phyloP scores from a whole-genome alignment of 2,113 vertebrate genomes.

The Syngnathus typhle region DNA sequence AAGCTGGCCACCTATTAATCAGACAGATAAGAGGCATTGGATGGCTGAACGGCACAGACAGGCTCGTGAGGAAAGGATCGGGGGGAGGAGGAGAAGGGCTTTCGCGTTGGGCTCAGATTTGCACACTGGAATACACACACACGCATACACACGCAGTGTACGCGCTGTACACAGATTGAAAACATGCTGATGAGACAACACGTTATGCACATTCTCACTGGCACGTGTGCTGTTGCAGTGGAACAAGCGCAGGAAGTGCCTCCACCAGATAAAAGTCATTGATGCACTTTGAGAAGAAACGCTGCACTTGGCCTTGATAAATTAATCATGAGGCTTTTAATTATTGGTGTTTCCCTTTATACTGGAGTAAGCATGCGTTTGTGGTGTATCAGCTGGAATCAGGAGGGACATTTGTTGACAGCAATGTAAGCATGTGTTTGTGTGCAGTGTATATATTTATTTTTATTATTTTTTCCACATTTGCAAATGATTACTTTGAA shows the following conservation, averaged over 20 bases:
- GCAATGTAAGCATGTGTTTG: neutral
- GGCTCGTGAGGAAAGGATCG: conserved; percentile 59
- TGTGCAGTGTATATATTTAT: neutral
- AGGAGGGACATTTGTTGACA: conserved; percentile 20
- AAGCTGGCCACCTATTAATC: conserved; percentile 99
- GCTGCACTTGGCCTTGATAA: conserved; percentile 97
- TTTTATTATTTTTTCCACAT: too few species aligned
- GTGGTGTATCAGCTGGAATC: conserved; percentile 28
- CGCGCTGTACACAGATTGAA: too few species aligned
- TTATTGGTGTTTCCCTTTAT: conserved; percentile 82
- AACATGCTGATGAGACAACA: conserved; percentile 24
- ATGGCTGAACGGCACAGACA: conserved; percentile 96
- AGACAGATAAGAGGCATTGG: conserved; percentile 99
- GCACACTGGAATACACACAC: conserved; percentile 62
- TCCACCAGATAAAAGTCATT: conserved; percentile 89
- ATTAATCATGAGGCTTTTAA: conserved; percentile 99
- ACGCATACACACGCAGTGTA: neutral
- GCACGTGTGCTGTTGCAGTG: neutral
- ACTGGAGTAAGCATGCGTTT: conserved; percentile 10
- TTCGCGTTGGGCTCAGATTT: conserved; percentile 41
- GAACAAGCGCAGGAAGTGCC: conserved; percentile 8
- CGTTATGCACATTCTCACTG: conserved; percentile 5
- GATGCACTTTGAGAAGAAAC: conserved; percentile 93
- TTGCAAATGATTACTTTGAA: too few species aligned
- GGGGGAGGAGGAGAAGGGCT: conserved; percentile 6